These are phyloP conservation scores for Tuta absoluta DNA, from an alignment of 2,888 invertebrate species.

Conservation along the genomic window DNA sequence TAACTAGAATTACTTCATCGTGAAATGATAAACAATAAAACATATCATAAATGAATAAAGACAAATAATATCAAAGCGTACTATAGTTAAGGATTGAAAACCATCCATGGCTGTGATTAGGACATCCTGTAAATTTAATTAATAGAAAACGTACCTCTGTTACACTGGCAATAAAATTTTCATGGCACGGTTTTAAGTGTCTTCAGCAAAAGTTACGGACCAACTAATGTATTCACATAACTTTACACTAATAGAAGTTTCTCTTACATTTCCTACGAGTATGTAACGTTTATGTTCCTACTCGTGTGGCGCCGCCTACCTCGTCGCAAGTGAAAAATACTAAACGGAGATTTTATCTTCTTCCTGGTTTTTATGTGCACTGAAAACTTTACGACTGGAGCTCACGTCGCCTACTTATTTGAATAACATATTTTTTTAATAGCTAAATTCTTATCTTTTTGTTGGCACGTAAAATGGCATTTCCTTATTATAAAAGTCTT, in stretches of 20 bases:
- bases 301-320: background rate
- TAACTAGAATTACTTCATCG: too few relatives aligned
- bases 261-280: background rate
- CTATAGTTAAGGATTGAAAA: too few relatives aligned
- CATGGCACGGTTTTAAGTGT: background rate
- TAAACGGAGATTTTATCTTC: constrained; percentile 16
- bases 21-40: too few relatives aligned
- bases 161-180: background rate
- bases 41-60: too few relatives aligned
- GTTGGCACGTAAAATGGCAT: too few relatives aligned
- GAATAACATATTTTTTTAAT: background rate
- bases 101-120: too few relatives aligned
- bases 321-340: constrained; percentile 1
- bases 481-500: too few relatives aligned
- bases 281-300: constrained; percentile 7
- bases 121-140: too few relatives aligned
- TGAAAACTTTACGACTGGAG: constrained; percentile 11
- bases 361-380: constrained; percentile 13
- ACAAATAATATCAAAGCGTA: too few relatives aligned
- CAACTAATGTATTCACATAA: constrained; percentile 2
- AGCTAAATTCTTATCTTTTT: too few relatives aligned
- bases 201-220: background rate
- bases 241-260: background rate
- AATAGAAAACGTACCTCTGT: too few relatives aligned
- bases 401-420: background rate